phyloP scores from a whole-genome alignment of 2,113 vertebrate genomes.

The Formicarius rufipectus region DNA sequence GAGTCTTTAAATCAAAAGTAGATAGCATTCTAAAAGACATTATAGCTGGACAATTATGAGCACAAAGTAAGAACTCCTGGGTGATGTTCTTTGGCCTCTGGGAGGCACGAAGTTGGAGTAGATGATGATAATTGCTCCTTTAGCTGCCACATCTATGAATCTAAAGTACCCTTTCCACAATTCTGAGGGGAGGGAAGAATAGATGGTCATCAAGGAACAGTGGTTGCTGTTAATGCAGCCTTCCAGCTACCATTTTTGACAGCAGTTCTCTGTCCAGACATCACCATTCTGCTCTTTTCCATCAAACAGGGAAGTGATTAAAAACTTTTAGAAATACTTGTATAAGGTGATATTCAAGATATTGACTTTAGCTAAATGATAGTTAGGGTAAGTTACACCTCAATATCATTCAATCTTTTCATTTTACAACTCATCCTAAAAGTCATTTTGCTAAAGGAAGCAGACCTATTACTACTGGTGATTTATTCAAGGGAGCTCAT shows the following conservation, averaged over 20 bases:
- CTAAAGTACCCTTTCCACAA: slow-evolving; percentile 17
- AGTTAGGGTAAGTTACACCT: neutral
- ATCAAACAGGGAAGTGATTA: neutral
- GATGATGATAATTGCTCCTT: slow-evolving; percentile 47
- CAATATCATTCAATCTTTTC: neutral
- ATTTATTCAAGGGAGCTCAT: slow-evolving; percentile 44
- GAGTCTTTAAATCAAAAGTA: slow-evolving; percentile 55
- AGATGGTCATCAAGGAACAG: slow-evolving; percentile 23
- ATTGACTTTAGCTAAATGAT: neutral
- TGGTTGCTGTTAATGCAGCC: slow-evolving; percentile 31
- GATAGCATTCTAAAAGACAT: slow-evolving; percentile 26
- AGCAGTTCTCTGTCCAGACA: neutral
- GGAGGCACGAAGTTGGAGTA: slow-evolving; percentile 6
- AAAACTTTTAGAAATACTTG: neutral
- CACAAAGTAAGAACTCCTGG: slow-evolving; percentile 25
- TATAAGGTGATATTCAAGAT: neutral
- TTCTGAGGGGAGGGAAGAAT: slow-evolving; percentile 24
- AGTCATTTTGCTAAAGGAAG: neutral
- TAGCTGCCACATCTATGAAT: slow-evolving; percentile 36
- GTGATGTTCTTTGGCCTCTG: slow-evolving; percentile 55
- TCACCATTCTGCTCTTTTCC: neutral
- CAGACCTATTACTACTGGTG: neutral
- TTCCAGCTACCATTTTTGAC: neutral
- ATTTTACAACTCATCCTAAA: neutral
- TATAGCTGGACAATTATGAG: neutral